phyloP scores from a whole-genome alignment of 2,113 vertebrate species.

The Gallinago jamesoni region DNA sequence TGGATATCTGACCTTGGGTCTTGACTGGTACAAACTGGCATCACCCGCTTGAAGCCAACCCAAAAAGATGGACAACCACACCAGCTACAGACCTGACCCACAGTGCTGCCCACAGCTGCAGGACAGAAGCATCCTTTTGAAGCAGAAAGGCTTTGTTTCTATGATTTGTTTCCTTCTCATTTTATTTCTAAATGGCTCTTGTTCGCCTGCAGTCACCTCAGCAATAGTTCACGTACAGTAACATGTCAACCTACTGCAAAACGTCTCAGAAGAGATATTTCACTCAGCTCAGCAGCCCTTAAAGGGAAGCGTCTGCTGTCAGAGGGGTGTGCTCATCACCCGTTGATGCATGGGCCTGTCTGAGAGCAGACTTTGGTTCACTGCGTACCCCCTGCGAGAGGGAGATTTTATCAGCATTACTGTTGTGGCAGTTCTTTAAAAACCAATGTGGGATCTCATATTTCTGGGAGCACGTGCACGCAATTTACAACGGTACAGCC shows the following conservation, averaged over 20 bases:
- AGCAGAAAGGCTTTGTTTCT: neutral
- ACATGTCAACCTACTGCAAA: neutral
- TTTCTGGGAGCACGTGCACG: neutral
- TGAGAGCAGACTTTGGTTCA: neutral
- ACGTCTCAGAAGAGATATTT: neutral
- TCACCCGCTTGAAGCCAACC: neutral
- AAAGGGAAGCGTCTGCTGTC: neutral
- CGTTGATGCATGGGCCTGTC: constrained; percentile 21
- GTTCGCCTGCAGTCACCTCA: neutral
- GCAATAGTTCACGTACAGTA: neutral
- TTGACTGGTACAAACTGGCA: neutral
- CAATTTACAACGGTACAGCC: neutral
- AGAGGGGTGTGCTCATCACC: neutral
- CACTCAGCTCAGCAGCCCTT: neutral
- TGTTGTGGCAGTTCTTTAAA: neutral
- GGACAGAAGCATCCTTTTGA: neutral
- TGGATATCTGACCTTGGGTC: neutral
- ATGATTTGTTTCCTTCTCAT: neutral
- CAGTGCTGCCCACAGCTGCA: neutral
- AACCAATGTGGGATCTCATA: neutral
- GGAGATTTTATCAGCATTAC: neutral
- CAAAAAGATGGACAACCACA: neutral
- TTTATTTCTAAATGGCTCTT: constrained; percentile 16
- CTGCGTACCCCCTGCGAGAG: rapidly evolving
- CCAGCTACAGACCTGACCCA: neutral